A percentile compares a stretch with the other conserved stretches of the same genome.
These are phyloP conservation scores for Excalfactoria chinensis DNA, from an alignment of 2,113 vertebrate species.

Conservation along the genomic window DNA sequence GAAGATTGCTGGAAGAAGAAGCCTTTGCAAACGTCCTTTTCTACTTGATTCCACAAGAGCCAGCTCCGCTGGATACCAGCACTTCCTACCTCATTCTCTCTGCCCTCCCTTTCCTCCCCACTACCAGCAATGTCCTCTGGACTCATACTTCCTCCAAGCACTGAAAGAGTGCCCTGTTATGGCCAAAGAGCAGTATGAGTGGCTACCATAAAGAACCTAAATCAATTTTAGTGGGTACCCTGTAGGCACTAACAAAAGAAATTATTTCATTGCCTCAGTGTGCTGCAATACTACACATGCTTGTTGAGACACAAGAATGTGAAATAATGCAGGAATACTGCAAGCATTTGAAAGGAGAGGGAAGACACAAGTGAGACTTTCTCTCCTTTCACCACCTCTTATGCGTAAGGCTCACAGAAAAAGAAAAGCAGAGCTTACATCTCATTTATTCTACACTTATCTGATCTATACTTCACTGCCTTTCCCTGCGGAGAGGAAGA, in stretches of 20 bases:
- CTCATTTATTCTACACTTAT: neutral
- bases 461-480: neutral
- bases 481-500: neutral
- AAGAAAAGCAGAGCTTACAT: neutral
- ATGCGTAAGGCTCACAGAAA: neutral
- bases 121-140: neutral
- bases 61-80: neutral
- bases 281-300: accelerated
- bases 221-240: neutral
- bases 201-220: neutral
- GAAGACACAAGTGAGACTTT: neutral
- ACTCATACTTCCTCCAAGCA: neutral
- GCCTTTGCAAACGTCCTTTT: neutral
- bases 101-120: neutral
- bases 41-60: neutral
- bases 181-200: neutral
- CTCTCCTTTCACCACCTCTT: neutral
- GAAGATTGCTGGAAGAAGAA: neutral
- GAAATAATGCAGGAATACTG: neutral
- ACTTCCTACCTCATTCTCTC: neutral
- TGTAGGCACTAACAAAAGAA: accelerated
- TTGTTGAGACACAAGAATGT: neutral
- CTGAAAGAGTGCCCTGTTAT: neutral
- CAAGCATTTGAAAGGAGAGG: neutral
- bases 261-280: neutral